Conservation (phyloP, 2,888 invertebrate species). For the Halictus ligatus region DNA sequence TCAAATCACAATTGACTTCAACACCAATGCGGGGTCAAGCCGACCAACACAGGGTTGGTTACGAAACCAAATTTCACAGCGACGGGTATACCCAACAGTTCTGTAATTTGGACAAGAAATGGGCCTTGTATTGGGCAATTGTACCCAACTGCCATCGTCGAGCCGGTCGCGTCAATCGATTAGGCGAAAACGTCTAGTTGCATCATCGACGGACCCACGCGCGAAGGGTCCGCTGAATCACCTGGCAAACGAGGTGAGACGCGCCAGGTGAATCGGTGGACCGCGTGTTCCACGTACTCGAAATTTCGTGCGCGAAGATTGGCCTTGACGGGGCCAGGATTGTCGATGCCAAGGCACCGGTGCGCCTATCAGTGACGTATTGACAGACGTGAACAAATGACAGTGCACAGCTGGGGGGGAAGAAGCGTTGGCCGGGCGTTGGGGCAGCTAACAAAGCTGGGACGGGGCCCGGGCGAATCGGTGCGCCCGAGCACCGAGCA, state of each 20-base stretch:
- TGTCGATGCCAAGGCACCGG: slow-evolving; percentile 49
- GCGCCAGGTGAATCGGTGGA: slow-evolving; percentile 1
- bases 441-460: slow-evolving; percentile 70
- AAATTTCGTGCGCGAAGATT: slow-evolving; percentile 52
- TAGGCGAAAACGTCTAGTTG: background rate
- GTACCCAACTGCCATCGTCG: background rate
- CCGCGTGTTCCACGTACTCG: slow-evolving; percentile 23
- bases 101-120: background rate
- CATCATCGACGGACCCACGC: slow-evolving; percentile 3
- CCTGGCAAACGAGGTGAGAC: background rate
- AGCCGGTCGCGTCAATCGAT: background rate
- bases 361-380: slow-evolving; percentile 75
- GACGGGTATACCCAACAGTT: background rate
- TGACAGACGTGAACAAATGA: slow-evolving; percentile 83
- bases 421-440: slow-evolving; percentile 56
- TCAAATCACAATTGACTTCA: no score
- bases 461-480: slow-evolving; percentile 52
- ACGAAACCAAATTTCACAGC: background rate
- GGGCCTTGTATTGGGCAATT: background rate
- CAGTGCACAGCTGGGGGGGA: slow-evolving; percentile 77
- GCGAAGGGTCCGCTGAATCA: background rate
- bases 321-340: slow-evolving; percentile 46
- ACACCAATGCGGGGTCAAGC: no score
- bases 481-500: slow-evolving; percentile 64
- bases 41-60: background rate